Conservation (phyloP, 2,797 vertebrate species). For the Orestias chungarensis region DNA sequence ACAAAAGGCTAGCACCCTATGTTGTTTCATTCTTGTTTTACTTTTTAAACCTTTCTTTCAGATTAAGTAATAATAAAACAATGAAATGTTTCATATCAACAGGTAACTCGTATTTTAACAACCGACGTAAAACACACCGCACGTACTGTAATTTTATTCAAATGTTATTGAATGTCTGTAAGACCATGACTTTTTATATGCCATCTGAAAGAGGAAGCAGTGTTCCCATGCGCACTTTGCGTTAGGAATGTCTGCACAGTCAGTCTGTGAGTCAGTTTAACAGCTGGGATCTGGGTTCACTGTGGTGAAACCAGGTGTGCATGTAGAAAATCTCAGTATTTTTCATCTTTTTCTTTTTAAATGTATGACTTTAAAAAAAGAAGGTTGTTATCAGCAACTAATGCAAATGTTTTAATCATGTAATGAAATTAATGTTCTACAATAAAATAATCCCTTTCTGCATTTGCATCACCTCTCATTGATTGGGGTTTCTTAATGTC, state of each 20-base stretch:
- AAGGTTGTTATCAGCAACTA: neutral
- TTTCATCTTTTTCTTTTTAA: neutral
- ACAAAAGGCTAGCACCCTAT: neutral
- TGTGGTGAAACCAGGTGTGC: slow-evolving; percentile 7
- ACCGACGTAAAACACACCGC: slow-evolving; percentile 39
- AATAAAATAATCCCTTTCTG: slow-evolving; percentile 13
- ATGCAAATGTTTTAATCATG: neutral
- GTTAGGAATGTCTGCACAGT: neutral
- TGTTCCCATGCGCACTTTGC: neutral
- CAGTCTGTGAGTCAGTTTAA: neutral
- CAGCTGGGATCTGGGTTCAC: neutral
- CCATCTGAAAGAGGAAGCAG: neutral
- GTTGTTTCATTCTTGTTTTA: neutral
- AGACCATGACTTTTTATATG: slow-evolving; percentile 3
- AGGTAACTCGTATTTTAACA: slow-evolving; percentile 18
- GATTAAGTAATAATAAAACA: slow-evolving; percentile 28
- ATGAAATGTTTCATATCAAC: neutral
- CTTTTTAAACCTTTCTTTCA: slow-evolving; percentile 10
- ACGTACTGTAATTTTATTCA: slow-evolving; percentile 43
- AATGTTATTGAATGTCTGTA: slow-evolving; percentile 15
- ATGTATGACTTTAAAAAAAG: neutral
- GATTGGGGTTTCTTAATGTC: neutral
- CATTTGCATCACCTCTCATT: neutral
- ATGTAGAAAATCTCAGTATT: neutral
- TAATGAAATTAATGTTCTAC: slow-evolving; percentile 3